These are phyloP conservation scores for Agrypnus murinus DNA, from an alignment of 2,888 invertebrate species.

Conservation along the genomic window DNA sequence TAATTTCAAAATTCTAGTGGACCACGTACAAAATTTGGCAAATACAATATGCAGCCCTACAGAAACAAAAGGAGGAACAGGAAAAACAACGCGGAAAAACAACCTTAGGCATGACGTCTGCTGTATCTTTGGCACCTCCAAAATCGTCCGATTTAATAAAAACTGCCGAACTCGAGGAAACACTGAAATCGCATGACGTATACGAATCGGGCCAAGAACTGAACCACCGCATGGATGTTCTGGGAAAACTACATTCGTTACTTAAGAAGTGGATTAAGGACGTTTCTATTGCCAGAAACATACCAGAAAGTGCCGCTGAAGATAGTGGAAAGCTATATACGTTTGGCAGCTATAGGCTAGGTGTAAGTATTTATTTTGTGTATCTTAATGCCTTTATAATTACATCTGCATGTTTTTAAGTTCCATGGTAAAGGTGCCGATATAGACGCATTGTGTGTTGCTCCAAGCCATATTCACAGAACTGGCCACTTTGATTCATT, in stretches of 20 bases:
- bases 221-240: slow-evolving; percentile 90
- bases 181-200: slow-evolving; percentile 88
- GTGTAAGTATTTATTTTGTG: slow-evolving; percentile 74
- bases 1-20: too few relatives aligned
- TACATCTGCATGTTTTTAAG: slow-evolving; percentile 64
- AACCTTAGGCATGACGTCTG: slow-evolving; percentile 97
- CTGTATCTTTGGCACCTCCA: slow-evolving; percentile 91
- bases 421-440: slow-evolving; percentile 98
- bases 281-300: slow-evolving; percentile 90
- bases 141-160: slow-evolving; percentile 85
- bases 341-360: slow-evolving; percentile 96
- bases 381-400: neutral
- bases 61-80: too few relatives aligned
- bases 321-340: slow-evolving; percentile 98
- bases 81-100: slow-evolving; percentile 78
- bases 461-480: slow-evolving; percentile 95
- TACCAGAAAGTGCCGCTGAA: slow-evolving; percentile 93
- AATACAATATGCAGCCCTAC: too few relatives aligned
- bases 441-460: slow-evolving; percentile 98
- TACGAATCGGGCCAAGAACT: slow-evolving; percentile 94
- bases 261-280: slow-evolving; percentile 97
- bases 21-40: too few relatives aligned
- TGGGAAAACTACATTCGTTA: slow-evolving; percentile 89
- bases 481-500: slow-evolving; percentile 97
- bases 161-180: slow-evolving; percentile 85